Evolutionary conservation across 2,113 vertebrate species (phyloP).

Genomic region (Chunga burmeisteri): DNA sequence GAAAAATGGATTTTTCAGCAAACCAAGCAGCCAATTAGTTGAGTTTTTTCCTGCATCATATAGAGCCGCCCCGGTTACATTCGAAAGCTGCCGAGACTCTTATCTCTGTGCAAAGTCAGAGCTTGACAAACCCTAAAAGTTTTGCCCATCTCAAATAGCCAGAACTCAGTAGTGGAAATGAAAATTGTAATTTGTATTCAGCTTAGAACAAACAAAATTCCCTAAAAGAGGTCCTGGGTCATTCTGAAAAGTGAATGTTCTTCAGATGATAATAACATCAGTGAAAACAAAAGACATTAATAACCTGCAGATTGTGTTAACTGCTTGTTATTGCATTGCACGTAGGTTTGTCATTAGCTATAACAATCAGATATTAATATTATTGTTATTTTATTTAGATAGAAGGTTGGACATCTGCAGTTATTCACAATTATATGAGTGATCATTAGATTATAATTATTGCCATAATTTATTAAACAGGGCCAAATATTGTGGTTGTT

Average conservation of each 20-base stretch:
- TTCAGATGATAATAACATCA: background rate
- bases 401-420: background rate
- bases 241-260: background rate
- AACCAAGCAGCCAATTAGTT: background rate
- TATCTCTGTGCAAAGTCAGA: background rate
- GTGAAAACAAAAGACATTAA: background rate
- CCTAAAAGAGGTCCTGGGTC: background rate
- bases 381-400: background rate
- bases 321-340: background rate
- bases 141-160: background rate
- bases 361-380: background rate
- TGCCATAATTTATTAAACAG: background rate
- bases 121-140: background rate
- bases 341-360: background rate
- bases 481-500: background rate
- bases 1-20: background rate
- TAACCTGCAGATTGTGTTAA: background rate
- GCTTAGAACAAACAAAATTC: background rate
- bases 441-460: background rate
- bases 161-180: background rate
- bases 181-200: background rate
- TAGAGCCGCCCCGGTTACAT: background rate
- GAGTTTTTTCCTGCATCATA: background rate
- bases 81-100: fast-evolving
- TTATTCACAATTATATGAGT: background rate